Conservation (phyloP, 2,113 vertebrate genomes). For the Podarcis cretensis region DNA sequence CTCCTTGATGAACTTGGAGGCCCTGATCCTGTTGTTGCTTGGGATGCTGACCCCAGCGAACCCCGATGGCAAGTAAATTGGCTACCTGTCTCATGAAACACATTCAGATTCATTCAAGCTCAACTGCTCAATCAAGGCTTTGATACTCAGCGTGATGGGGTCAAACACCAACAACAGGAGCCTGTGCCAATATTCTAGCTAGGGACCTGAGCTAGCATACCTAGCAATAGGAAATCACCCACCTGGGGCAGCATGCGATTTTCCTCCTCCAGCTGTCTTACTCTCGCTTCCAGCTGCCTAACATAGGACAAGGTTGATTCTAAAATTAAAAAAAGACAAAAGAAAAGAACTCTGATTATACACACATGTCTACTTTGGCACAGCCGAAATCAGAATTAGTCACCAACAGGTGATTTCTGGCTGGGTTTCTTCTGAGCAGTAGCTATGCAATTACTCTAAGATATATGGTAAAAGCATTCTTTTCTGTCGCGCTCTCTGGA, state of each 20-base stretch:
- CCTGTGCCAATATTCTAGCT: background rate
- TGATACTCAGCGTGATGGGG: background rate
- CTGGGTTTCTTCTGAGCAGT: constrained; percentile 41
- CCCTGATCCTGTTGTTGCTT: background rate
- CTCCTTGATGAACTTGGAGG: background rate
- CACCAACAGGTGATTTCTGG: constrained; percentile 34
- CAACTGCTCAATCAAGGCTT: background rate
- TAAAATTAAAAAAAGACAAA: constrained; percentile 82
- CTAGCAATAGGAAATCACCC: constrained; percentile 73
- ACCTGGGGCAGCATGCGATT: constrained; percentile 86
- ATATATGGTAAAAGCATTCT: background rate
- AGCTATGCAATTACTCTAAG: constrained; percentile 14
- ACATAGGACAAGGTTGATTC: constrained; percentile 87
- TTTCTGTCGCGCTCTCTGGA: constrained; percentile 16
- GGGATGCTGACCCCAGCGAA: background rate
- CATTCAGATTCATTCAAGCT: background rate
- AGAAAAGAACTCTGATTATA: constrained; percentile 77
- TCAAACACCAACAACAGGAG: too few relatives aligned
- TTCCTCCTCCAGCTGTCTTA: constrained; percentile 87
- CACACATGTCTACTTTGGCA: constrained; percentile 68
- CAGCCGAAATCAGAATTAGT: constrained; percentile 38
- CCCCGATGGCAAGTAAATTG: too few relatives aligned
- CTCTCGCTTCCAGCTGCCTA: constrained; percentile 87
- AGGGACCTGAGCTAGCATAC: constrained; percentile 65
- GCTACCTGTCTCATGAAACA: background rate